Percentiles rank a stretch among this genome's conserved stretches.
Conservation (phyloP, 2,113 vertebrate species). For the Eptatretus burgeri region DNA sequence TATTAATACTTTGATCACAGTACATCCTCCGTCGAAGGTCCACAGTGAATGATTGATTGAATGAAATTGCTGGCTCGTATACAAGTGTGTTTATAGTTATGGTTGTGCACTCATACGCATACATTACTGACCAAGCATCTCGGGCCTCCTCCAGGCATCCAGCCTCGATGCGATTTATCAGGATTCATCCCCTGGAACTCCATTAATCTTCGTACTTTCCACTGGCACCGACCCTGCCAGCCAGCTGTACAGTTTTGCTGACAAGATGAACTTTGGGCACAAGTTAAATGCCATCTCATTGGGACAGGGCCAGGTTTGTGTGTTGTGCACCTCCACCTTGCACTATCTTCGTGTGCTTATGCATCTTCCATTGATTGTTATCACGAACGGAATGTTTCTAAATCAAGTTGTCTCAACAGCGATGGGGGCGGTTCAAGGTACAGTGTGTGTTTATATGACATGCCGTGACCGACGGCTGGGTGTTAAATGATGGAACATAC, state of each 20-base stretch:
- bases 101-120: no score
- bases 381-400: no score
- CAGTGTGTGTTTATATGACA: no score
- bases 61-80: constrained; percentile 5
- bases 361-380: no score
- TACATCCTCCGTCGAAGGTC: neutral
- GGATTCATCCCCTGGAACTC: constrained; percentile 29
- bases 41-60: neutral
- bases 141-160: constrained; percentile 22
- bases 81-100: no score
- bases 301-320: constrained; percentile 49
- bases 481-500: no score
- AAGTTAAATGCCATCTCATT: constrained; percentile 51
- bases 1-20: constrained; percentile 1
- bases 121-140: no score
- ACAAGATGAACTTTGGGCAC: constrained; percentile 51
- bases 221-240: constrained; percentile 50
- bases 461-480: no score
- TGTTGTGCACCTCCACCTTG: neutral
- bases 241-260: constrained; percentile 58
- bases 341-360: no score
- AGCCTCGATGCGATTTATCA: constrained; percentile 35
- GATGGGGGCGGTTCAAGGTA: no score
- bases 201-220: constrained; percentile 48
- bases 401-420: no score